Evolutionary conservation across 2,113 vertebrate genomes (phyloP), one percentile per base, ranked within the genome.

Genomic region (Semicossyphus pulcher): DNA sequence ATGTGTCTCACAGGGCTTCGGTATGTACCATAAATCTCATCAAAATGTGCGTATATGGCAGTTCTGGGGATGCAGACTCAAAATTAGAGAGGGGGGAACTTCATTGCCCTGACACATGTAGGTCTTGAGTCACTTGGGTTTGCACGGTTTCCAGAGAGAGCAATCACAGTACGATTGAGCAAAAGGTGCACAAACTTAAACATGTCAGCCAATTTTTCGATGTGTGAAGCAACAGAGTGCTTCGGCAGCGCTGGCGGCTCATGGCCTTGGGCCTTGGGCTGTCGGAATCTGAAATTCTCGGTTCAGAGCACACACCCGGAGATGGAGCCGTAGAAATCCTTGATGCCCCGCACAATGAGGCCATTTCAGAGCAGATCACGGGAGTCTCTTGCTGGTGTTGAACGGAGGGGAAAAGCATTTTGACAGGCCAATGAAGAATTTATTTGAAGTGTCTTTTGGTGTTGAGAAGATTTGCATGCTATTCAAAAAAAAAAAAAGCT

Each of bases 381-480:
- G 83, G 31, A 76, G 83, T 75, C 81, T 85, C 75, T 75, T 61
- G 86, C 90, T 90, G 84, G 86, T 87, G 83, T 87, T 91, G 91
- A 91, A 80, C 75, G 91, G 65, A 87, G 86, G 85, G 89, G 89
- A 90, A 91, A 90, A 78, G 88, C 80, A 80, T 82, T 91, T 90
- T 91, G 91, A 93, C 92, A 92, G 89, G 75, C 86, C 87, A 83
- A 90, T 91, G 91, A 93, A 93, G 89, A 92, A 92, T 92, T 92
- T 87, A 92, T 92, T 89, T 85, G 83, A 93, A 88, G 91, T 91
- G 91, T 93, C 90, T 91, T 69, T 78, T 67, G 89, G 84, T 86
- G 90, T 87, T 86, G 89, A 83, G 82, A 53, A 89, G 83, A 89
- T 89, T 89, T 87, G 87, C 68, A 72, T 86, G 86, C 79, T 83